Base-by-base conservation (phyloP, 2,113 vertebrate species). In the Hemichromis elongatus region DNA sequence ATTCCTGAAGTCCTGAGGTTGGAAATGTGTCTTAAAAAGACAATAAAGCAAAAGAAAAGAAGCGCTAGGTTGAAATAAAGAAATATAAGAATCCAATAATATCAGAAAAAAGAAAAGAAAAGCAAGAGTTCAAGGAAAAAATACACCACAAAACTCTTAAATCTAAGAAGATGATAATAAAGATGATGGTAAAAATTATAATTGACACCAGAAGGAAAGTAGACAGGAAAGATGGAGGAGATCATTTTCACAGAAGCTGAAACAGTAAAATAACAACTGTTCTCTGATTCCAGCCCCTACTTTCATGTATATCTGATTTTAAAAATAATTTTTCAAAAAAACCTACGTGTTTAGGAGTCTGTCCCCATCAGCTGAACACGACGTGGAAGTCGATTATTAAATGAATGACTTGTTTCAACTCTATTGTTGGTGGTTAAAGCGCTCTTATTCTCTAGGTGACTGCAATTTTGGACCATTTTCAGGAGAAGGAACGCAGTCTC, bases 321-420 rank as follows among this genome's bases (percentile, higher is more conserved):
- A n/a, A n/a, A n/a, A n/a, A n/a, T 28, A 45, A 73, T 19, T 47
- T 73, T 73, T 30, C n/a, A 16, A 42, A 16, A 2, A 13, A 70
- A 26, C 24, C 21, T 18, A 45, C 40, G 28, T 70, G 5, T 45
- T 45, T 70, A 70, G 16, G 16, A 73, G 42, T 10, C 24, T 2
- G 2, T 73, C 9, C 5, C 24, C 2, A 2, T 19, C 47, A 75
- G 24, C 42, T 7, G 68, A 50, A 50, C 42, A 50, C 2, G 0
- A 2, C 5, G 1, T 18, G 66, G 0, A 73, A 30, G 4, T 12
- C 2, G 1, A 45, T 73, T 19, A 30, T 50, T 0, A 73, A 30
- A 28, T 28, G 5, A 50, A 12, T 47, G 68, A 73, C 14, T 28
- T 30, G 24, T 47, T 50, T 24, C 68, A 50, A 42, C 14, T 45